Base-by-base conservation (phyloP, 2,888 invertebrate species). In the Phlogophora meticulosa region DNA sequence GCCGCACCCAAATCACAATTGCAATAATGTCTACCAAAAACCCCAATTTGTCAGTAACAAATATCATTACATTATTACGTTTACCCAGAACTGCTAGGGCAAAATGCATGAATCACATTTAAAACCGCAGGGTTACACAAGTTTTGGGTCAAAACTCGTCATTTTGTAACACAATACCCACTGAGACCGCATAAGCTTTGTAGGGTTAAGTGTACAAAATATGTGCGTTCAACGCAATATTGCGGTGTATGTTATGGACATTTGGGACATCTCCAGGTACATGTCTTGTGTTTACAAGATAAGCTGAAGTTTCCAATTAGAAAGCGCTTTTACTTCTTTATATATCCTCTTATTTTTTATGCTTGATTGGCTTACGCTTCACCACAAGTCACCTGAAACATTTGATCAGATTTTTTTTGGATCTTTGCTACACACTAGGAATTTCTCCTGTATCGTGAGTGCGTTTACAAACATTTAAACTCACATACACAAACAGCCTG, bases 91-190 rank as follows among this genome's bases (percentile, higher is more conserved):
- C 64, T 52, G 58, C 68, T 70, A 78, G 72, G 57, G 66, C 65
- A 66, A 66, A 65, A 60, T 32, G 59, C 55, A 81, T 81, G 80
- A 81, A 79, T 81, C 76, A 80, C 65, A 72, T 75, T 66, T 68
- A 72, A 77, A 77, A 76, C 75, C 77, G 53, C 81, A 83, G 43
- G 45, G 59, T 83, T 79, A 68, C 73, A 72, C 69, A 73, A 81
- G 69, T 81, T 79, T 81, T 65, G 73, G 76, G 79, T 81, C 72
- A 77, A 77, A 82, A 82, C 72, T 56, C 57, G 77, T 70, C 69
- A 79, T 81, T 79, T 83, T 66, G 76, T 55, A 81, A 81, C 75
- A 77, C 78, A 79, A 78, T 78, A 74, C 74, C 20, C 61, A 58
- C 36, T 62, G 65, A 53, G 72, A 81, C 79, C 81, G 63, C 83